phyloP scores from a whole-genome alignment of 2,888 invertebrate species.

The Chymomyza amoena region DNA sequence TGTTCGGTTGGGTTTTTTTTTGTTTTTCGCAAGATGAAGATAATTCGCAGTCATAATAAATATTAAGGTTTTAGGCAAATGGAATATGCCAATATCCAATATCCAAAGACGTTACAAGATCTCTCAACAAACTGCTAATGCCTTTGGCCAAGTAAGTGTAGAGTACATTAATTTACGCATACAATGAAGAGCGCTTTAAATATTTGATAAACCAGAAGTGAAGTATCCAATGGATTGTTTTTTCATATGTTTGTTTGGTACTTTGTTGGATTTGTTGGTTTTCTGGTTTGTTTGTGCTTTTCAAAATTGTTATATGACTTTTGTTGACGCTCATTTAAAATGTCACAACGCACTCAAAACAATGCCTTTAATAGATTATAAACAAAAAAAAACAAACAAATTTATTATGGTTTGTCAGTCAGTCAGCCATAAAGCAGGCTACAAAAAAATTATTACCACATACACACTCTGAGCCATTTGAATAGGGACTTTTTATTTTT shows the following conservation, averaged over 20 bases:
- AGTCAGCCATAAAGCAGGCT: constrained; percentile 2
- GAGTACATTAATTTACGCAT: constrained; percentile 15
- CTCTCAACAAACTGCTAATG: neutral
- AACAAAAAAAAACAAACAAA: constrained; percentile 10
- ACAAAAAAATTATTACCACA: neutral
- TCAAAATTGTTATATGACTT: constrained; percentile 16
- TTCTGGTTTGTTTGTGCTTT: neutral
- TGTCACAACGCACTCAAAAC: neutral
- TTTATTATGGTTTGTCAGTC: neutral
- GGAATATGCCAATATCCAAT: too few relatives aligned
- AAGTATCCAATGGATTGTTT: constrained; percentile 39
- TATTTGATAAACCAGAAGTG: constrained; percentile 58
- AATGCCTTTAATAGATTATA: constrained; percentile 13
- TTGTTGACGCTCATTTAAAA: constrained; percentile 31
- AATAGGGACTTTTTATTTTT: too few relatives aligned
- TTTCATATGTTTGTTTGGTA: neutral
- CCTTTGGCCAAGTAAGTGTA: neutral
- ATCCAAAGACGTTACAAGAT: neutral
- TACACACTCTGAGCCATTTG: neutral
- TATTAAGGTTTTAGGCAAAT: too few relatives aligned
- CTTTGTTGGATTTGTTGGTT: neutral
- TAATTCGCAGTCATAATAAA: too few relatives aligned
- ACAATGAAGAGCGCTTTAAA: constrained; percentile 66
- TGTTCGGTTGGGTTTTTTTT: too few relatives aligned
- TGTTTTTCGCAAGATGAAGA: too few relatives aligned